Evolutionary conservation across 53 echinoderm and acorn worm species (phyloP), one percentile per base, ranked within the genome.

Genomic region (Holothuria scabra): DNA sequence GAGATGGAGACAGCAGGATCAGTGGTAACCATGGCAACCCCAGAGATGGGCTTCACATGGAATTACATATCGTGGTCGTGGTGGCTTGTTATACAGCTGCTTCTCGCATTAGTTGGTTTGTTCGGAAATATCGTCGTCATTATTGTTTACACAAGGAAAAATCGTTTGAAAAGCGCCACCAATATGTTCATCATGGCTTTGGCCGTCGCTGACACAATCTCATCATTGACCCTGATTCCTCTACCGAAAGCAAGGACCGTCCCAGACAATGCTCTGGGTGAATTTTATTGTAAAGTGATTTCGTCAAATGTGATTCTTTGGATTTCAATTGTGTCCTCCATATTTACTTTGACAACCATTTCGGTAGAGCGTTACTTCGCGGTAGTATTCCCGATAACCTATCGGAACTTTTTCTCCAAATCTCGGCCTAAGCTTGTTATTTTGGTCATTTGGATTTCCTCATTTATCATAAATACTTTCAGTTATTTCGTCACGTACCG

Each of bases 331-430:
- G 91, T 90, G 11, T 88, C 86, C 3, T 96, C 96, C 2, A 60
- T 96, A 13, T 86, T 93, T 55, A 93, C 92, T 2, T 78, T 96
- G 25, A 92, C 92, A 8, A 56, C 85, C 29, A 90, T 96, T 22
- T 93, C 96, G 0, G 82, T 93, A 21, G 96, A 96, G 79, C 78
- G 93, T n/a, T 96, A 87, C 55, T 74, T 87, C n/a, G 96, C 93
- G 29, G 90, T 96, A 31, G 82, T 81, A 12, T 76, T 90, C 65
- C 96, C 96, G 4, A 83, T 93, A 5, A 76, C 61, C 55, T 93
- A 94, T 48, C 75, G 87, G 28, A 35, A 52, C 19, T 56, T 93
- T 0, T 93, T 96, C 85, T 69, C 84, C 37, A 66, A 80, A 46
- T 46, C 63, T 13, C 86, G 90, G n/a, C 90, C 95, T 4, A 74